These are phyloP conservation scores for Pitta sordida DNA, from an alignment of 2,113 vertebrate genomes.

Conservation along the genomic window DNA sequence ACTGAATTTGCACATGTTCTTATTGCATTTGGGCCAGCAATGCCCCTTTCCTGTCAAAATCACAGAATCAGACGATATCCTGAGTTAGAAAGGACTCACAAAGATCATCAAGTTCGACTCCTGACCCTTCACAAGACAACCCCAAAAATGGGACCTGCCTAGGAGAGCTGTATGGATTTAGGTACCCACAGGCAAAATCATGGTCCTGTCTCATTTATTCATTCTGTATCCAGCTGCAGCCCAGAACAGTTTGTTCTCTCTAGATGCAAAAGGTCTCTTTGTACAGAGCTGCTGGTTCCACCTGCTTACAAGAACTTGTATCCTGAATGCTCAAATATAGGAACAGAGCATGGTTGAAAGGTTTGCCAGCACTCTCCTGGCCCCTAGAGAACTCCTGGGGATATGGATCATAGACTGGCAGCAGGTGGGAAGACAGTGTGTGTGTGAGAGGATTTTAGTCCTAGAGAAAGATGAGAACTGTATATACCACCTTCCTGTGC, in stretches of 20 bases:
- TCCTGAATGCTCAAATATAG: neutral
- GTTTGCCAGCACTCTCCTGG: neutral
- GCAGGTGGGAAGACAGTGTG: neutral
- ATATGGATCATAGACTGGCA: constrained; percentile 7
- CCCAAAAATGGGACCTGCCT: neutral
- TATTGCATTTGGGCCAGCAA: neutral
- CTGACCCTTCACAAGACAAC: neutral
- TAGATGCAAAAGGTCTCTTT: neutral
- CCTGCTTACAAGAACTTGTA: neutral
- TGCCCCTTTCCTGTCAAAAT: neutral
- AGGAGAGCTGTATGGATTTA: neutral
- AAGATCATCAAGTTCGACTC: neutral
- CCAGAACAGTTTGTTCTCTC: neutral
- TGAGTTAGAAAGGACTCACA: neutral
- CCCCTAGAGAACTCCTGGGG: neutral
- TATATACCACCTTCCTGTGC: constrained; percentile 39
- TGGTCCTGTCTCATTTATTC: neutral
- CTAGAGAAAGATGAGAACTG: constrained; percentile 11
- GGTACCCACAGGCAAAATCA: neutral
- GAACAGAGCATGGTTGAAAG: neutral
- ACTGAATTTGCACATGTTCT: neutral
- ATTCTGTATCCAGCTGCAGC: neutral
- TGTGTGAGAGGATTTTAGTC: constrained; percentile 20
- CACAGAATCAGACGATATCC: neutral
- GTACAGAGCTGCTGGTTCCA: neutral